Evolutionary conservation across 2,888 invertebrate genomes (phyloP).

Genomic region (Lacanobia wlatinum): DNA sequence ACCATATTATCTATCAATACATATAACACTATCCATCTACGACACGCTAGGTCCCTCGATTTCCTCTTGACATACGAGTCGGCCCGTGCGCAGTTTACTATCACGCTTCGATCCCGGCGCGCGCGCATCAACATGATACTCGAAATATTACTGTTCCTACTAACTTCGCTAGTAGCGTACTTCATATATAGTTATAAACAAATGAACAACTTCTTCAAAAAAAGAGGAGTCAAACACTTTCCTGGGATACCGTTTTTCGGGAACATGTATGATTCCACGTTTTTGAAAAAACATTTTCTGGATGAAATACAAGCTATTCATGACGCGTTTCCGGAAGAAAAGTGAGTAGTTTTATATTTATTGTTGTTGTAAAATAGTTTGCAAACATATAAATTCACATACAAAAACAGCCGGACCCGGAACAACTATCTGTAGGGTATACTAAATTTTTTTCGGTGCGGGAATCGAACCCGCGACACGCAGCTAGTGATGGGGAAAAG

Average conservation of each 20-base stretch:
- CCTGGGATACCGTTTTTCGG: conserved; percentile 83
- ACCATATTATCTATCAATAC: too few species aligned
- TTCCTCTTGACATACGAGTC: conserved; percentile 2
- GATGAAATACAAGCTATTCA: conserved; percentile 78
- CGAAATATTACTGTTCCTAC: conserved; percentile 77
- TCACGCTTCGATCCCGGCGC: conserved; percentile 17
- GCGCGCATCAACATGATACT: conserved; percentile 75
- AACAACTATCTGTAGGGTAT: too few species aligned
- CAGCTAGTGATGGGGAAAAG: too few species aligned
- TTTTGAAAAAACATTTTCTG: conserved; percentile 72
- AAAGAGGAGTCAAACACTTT: conserved; percentile 75
- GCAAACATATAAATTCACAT: too few species aligned
- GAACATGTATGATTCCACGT: conserved; percentile 70
- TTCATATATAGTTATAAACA: conserved; percentile 72
- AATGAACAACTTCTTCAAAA: conserved; percentile 72
- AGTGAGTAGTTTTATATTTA: conserved; percentile 66
- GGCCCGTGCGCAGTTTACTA: conserved; percentile 10
- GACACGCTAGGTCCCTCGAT: not conserved
- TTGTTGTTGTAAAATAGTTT: too few species aligned
- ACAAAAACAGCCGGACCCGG: too few species aligned
- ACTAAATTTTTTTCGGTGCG: too few species aligned
- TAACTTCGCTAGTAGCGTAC: conserved; percentile 73
- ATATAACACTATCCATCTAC: not conserved
- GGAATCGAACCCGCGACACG: too few species aligned
- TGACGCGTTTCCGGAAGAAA: conserved; percentile 80